Base-by-base conservation (phyloP, 2,113 vertebrate species). In the Tursiops truncatus region DNA sequence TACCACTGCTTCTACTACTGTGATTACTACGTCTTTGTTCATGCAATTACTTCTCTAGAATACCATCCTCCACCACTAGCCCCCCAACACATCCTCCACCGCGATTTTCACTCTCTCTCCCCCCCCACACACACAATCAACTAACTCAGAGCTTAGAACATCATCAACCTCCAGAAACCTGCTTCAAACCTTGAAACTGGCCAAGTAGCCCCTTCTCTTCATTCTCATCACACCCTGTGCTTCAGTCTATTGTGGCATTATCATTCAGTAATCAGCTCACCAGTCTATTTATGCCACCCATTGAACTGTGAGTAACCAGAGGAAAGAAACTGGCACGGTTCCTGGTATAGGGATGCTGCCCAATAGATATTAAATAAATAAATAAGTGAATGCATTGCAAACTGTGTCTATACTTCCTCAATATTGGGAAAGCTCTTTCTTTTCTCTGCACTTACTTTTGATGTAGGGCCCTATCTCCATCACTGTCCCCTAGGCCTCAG, bases 71-170 rank as follows among this genome's bases (percentile, higher is more conserved):
- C 60, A 53, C 9, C 5, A 14, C 26, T 13, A 21, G 8, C 31
- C 38, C 47, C 21, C 10, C 3, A 36, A 50, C 2, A 4, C 18
- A 23, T 74, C 21, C 41, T 71, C 56, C 21, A 17, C 36, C 3
- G 14, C 3, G 2, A 8, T 60, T 4, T 71, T 6, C 3, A 14
- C 5, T 23, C 33, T 53, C 20, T 56, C n/a, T 41, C 0, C 15
- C 62, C 8, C 11, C 13, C 13, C 20, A 5, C 13, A 10, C 14
- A 31, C 23, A 63, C 86, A 58, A 2, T 18, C 82, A 76, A 6
- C n/a, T 26, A 25, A 17, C 41, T 50, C 21, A 36, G 84, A 38
- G 28, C 28, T 65, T 33, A 56, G 38, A 56, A 2, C 38, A 12
- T 65, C 63, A 56, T 13, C 44, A 67, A 13, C 4, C 6, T 23